Base-by-base conservation (phyloP, 2,113 vertebrate species). In the Larimichthys polyactis region DNA sequence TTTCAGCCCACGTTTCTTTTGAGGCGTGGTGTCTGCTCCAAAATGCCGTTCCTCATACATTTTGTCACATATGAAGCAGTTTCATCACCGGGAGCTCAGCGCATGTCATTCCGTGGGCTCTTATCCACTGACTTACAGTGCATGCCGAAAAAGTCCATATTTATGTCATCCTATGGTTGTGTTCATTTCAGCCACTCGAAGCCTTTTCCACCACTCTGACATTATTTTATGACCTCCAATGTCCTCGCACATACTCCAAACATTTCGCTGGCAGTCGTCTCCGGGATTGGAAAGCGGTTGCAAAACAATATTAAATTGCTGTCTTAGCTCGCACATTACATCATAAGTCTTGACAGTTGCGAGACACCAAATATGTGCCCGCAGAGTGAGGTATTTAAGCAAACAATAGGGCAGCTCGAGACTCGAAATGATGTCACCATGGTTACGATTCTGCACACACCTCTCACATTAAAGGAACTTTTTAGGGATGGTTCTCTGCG, bases 361-460 rank as follows among this genome's bases (percentile, higher is more conserved):
- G 44, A 59, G 16, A 57, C 46, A 17, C 15, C 58, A 58, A 36
- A 57, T 75, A 76, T 46, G 69, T 63, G 36, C 51, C 62, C 57
- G 10, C 54, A 52, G 44, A 78, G 49, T 27, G 49, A 68, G 40
- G 19, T 40, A 46, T 72, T 77, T 12, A 65, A 75, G 48, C 29
- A 68, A 75, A 87, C 66, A 81, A n/a, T 4, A 22, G 27, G 59
- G 64, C 64, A 48, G 72, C 24, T 70, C 73, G 22, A 69, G n/a
- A 74, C 75, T 58, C 71, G 82, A 46, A 65, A 27, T 67, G 77
- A 67, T 68, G 78, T 85, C n/a, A 54, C 24, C 24, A 59, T 32
- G 54, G 32, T n/a, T 63, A 59, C 0, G 5, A 40, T 40, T 66
- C 19, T 44, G 29, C 19, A 22, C 48, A 67, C 60, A 67, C 60